Evolutionary conservation across 2,888 invertebrate species (phyloP).

Genomic region (Nesidiocoris tenuis): DNA sequence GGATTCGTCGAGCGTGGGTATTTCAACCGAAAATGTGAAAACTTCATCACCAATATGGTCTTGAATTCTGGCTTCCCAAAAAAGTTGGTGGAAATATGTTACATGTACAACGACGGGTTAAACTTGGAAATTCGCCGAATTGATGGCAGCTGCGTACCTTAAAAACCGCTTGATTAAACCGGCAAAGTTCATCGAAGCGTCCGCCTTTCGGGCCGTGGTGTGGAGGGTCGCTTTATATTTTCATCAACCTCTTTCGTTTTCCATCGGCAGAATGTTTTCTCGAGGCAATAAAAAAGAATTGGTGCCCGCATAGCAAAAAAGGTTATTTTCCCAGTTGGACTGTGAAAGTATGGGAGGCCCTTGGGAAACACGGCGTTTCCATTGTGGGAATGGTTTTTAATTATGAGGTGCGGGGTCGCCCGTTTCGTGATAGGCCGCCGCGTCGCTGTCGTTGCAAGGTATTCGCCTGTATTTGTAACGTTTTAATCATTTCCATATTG

Average conservation of each 20-base stretch:
- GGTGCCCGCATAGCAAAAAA: not conserved
- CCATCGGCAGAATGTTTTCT: slow-evolving; percentile 22
- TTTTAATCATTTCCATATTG: slow-evolving; percentile 21
- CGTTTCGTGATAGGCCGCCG: slow-evolving; percentile 1
- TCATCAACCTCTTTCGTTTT: slow-evolving; percentile 31
- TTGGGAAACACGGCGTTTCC: slow-evolving; percentile 27
- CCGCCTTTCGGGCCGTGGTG: not conserved
- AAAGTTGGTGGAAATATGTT: too few relatives aligned
- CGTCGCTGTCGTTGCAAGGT: not conserved
- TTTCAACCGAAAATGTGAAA: too few relatives aligned
- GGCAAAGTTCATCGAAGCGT: too few relatives aligned
- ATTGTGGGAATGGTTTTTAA: slow-evolving; percentile 31
- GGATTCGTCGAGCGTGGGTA: too few relatives aligned
- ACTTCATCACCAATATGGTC: too few relatives aligned
- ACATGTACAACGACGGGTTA: too few relatives aligned
- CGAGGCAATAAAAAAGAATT: slow-evolving; percentile 31
- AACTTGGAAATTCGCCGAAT: too few relatives aligned
- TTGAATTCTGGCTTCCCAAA: too few relatives aligned
- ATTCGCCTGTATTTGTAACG: not conserved
- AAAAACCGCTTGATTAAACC: too few relatives aligned
- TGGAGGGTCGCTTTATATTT: slow-evolving; percentile 15
- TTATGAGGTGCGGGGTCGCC: slow-evolving; percentile 1
- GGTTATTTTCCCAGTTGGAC: not conserved
- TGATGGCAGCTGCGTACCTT: too few relatives aligned
- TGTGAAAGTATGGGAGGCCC: slow-evolving; percentile 2